Conservation (phyloP, 2,797 vertebrate species). For the Mormyrus proboscirostris region DNA sequence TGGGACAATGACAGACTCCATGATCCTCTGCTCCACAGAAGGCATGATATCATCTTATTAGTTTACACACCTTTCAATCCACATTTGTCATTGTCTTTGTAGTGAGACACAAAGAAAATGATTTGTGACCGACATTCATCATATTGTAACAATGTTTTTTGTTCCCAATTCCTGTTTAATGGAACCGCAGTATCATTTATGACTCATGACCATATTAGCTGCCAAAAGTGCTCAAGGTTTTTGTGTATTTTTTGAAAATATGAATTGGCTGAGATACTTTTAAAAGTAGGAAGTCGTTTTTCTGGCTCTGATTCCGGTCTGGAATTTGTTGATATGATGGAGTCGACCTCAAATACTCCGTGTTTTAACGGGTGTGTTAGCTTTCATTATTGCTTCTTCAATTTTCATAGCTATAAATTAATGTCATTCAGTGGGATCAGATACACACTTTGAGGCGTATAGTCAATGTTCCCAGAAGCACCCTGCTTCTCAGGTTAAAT, state of each 20-base stretch:
- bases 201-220: conserved; percentile 30
- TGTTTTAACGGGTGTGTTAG: conserved; percentile 23
- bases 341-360: background rate
- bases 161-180: conserved; percentile 26
- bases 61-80: conserved; percentile 16
- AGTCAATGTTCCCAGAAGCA: background rate
- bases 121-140: conserved; percentile 25
- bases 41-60: conserved; percentile 34
- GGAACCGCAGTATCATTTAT: conserved; percentile 28
- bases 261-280: background rate
- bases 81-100: conserved; percentile 19
- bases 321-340: background rate
- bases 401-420: background rate
- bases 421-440: conserved; percentile 20
- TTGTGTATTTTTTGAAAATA: background rate
- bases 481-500: background rate
- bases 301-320: conserved; percentile 5
- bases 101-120: conserved; percentile 16
- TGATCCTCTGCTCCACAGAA: background rate
- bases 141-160: conserved; percentile 25
- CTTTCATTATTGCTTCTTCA: background rate
- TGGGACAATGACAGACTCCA: conserved; percentile 6
- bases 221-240: background rate
- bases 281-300: background rate
- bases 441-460: background rate